Evolutionary conservation across 2,888 invertebrate species (phyloP), one percentile per base, ranked within the genome.

Genomic region (Sycophila texana): DNA sequence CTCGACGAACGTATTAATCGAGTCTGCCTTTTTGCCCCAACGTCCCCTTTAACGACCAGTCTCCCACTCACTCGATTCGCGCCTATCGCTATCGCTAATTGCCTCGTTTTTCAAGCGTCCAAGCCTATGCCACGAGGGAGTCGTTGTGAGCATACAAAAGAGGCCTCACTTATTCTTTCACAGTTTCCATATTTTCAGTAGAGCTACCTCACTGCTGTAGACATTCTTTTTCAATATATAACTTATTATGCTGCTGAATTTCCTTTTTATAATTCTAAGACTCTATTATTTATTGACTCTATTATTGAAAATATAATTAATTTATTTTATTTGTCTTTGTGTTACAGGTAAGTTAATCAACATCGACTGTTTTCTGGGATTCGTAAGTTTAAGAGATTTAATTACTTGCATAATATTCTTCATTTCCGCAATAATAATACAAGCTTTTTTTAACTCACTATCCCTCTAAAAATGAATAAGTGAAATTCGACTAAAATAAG

Each of bases 71-170:
- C 58, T 47, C 58, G 14, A 3, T 13, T 14, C 67, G 65, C 72
- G 74, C 74, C 80, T 76, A 77, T 80, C 80, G 71, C 74, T 79
- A 81, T 78, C 76, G 76, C 79, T 81, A 76, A 80, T 80, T 73
- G 76, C 83, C 81, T 83, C 83, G 82, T 82, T 81, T 82, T 82
- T 83, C 83, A 81, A 80, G 74, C 71, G 39, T 12, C 76, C 39
- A 39, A 10, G 39, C 78, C 67, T 51, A 66, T 61, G 76, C 70
- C 77, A 78, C 76, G 79, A 79, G 70, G 73, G 63, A 26, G 68
- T 70, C 60, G 74, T 74, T 39, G 5, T 74, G 60, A 67, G 74
- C 67, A 74, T 74, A 67, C 67, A 66, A 12, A 20, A 4, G 39
- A 39, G 39, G 39, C 39, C 18, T 71, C 49, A 49, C 60, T 67